Conservation (phyloP, 2,888 invertebrate species). For the Leptogaster cylindrica region DNA sequence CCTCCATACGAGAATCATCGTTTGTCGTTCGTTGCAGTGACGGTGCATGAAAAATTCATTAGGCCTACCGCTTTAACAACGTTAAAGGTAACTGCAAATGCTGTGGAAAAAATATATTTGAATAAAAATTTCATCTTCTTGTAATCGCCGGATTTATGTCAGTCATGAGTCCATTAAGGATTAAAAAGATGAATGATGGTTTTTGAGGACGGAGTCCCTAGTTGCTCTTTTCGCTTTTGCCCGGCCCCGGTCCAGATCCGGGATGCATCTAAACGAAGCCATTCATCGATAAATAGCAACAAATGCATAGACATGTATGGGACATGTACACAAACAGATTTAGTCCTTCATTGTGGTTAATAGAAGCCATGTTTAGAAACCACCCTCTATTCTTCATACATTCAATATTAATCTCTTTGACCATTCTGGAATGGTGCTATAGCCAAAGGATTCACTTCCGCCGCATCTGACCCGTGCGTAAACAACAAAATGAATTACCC, state of each 20-base stretch:
- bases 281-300: conserved; percentile 23
- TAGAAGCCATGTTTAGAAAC: conserved; percentile 33
- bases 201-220: conserved; percentile 12
- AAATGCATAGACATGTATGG: background rate
- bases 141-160: conserved; percentile 42
- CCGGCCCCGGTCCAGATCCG: background rate
- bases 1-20: conserved; percentile 22
- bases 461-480: background rate
- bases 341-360: conserved; percentile 9
- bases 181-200: conserved; percentile 40
- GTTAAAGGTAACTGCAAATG: conserved; percentile 24
- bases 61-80: conserved; percentile 32
- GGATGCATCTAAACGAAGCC: conserved; percentile 10
- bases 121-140: conserved; percentile 41
- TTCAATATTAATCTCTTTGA: conserved; percentile 1
- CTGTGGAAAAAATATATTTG: conserved; percentile 25
- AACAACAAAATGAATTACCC: background rate
- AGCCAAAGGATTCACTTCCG: conserved; percentile 37
- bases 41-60: conserved; percentile 41
- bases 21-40: conserved; percentile 22
- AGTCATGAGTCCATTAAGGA: conserved; percentile 40
- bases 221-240: conserved; percentile 32
- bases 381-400: conserved; percentile 9
- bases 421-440: conserved; percentile 1
- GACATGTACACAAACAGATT: conserved; percentile 26